Percentiles rank a stretch among this genome's conserved stretches.
Evolutionary conservation across 2,113 vertebrate genomes (phyloP).

Genomic region (Lophotis ruficrista): DNA sequence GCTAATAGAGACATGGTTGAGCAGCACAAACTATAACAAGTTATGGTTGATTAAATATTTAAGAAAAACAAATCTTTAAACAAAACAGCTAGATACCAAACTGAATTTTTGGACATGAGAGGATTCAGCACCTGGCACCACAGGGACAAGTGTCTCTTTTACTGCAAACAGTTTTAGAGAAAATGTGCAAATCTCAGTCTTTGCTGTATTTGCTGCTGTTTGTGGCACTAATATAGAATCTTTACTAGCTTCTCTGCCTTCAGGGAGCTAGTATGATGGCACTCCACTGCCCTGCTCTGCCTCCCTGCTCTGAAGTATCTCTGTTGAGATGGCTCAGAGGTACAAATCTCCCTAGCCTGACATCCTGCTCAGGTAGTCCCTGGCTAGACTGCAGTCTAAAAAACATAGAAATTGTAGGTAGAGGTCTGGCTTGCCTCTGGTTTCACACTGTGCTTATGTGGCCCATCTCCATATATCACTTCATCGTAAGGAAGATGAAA

Average conservation of each 20-base stretch:
- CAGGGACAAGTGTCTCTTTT: background rate
- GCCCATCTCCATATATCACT: background rate
- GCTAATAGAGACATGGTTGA: background rate
- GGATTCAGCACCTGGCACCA: background rate
- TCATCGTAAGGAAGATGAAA: background rate
- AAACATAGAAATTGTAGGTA: background rate
- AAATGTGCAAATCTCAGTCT: background rate
- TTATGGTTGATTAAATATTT: background rate
- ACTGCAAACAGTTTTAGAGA: background rate
- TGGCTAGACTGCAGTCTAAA: background rate
- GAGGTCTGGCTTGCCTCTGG: background rate
- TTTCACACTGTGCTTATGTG: accelerated
- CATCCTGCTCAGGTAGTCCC: background rate
- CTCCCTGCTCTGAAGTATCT: background rate
- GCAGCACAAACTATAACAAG: background rate
- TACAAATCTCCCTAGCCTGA: background rate
- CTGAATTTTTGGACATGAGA: background rate
- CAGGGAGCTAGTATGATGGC: background rate
- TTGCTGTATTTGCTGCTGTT: background rate
- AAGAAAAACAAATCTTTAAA: background rate
- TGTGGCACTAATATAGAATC: background rate
- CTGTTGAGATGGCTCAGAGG: background rate
- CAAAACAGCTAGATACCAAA: background rate
- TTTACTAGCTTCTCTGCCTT: background rate
- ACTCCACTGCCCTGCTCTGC: background rate